phyloP scores from a whole-genome alignment of 2,888 invertebrate genomes.

The Noctua janthe region DNA sequence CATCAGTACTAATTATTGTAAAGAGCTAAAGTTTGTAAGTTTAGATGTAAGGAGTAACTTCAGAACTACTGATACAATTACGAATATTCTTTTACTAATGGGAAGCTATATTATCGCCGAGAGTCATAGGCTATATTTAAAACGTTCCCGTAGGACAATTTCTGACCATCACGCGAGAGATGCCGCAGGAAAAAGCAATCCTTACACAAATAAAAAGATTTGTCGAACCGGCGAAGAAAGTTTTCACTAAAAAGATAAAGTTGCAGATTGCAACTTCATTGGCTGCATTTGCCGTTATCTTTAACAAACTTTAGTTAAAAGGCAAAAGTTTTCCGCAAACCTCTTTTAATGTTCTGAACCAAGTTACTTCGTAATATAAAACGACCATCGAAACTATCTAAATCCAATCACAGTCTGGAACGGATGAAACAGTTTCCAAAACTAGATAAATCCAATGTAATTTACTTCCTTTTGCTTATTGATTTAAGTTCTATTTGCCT shows the following conservation, averaged over 20 bases:
- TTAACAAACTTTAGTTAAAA: constrained; percentile 17
- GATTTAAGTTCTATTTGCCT: not conserved
- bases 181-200: too few species aligned
- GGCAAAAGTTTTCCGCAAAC: constrained; percentile 10
- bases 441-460: not conserved
- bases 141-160: too few species aligned
- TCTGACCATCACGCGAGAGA: too few species aligned
- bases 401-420: constrained; percentile 2
- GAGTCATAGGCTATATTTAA: too few species aligned
- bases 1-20: too few species aligned
- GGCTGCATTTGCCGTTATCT: constrained; percentile 29
- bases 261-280: constrained; percentile 22
- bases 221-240: not conserved
- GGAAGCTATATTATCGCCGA: too few species aligned
- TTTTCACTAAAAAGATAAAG: constrained; percentile 2
- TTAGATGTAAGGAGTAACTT: too few species aligned
- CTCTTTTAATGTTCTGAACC: constrained; percentile 12
- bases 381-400: not conserved
- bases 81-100: too few species aligned
- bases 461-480: not conserved
- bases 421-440: not conserved
- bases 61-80: too few species aligned
- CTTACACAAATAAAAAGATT: not conserved
- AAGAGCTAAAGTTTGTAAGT: too few species aligned
- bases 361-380: constrained; percentile 12